These are phyloP conservation scores for Schizaphis graminum DNA, from an alignment of 2,888 invertebrate species.

Conservation along the genomic window DNA sequence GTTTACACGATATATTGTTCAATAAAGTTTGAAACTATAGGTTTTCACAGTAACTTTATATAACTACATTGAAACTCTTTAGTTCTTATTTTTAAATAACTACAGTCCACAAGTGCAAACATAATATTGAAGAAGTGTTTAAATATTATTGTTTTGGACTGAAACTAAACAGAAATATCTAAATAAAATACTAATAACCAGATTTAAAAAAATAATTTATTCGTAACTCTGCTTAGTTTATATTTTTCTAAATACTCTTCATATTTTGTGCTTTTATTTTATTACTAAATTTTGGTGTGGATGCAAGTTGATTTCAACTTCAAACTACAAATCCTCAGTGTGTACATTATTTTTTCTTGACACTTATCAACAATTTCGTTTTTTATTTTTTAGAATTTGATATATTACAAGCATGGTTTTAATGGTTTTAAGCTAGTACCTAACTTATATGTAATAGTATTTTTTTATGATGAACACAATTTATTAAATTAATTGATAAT, in stretches of 20 bases:
- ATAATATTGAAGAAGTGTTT: background rate
- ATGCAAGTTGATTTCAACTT: background rate
- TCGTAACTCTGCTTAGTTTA: background rate
- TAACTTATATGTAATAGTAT: too few species aligned
- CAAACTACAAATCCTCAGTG: too few species aligned
- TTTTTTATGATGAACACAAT: too few species aligned
- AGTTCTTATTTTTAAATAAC: background rate
- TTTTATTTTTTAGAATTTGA: too few species aligned
- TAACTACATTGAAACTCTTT: background rate
- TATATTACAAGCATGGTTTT: too few species aligned
- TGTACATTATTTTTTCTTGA: too few species aligned
- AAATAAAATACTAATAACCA: background rate
- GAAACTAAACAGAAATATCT: background rate
- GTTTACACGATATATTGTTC: background rate
- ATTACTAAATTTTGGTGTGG: background rate
- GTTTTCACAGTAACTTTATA: background rate
- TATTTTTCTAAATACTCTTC: background rate
- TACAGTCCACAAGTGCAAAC: background rate
- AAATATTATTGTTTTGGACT: background rate
- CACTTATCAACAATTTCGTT: too few species aligned
- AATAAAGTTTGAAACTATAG: background rate
- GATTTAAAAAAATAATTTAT: background rate
- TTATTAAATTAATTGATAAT: too few species aligned
- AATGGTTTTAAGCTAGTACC: too few species aligned
- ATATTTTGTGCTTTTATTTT: slow-evolving; percentile 12